These are phyloP conservation scores for Bombyx mandarina DNA, from an alignment of 1,140 invertebrate genomes.

Conservation along the genomic window DNA sequence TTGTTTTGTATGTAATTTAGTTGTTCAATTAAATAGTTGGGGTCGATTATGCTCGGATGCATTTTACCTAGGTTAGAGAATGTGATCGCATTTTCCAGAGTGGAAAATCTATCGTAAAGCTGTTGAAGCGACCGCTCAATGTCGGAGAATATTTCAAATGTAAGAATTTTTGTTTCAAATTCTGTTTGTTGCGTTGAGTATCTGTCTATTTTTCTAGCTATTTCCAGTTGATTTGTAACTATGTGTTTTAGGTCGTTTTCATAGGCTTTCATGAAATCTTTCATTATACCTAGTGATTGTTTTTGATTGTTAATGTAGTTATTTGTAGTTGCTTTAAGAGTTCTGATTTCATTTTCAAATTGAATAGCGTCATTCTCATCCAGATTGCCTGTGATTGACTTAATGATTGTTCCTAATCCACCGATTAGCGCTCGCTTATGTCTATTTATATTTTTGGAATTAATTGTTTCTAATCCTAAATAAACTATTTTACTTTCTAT, in stretches of 20 bases:
- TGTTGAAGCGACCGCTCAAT: slow-evolving; percentile 14
- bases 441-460: slow-evolving; percentile 8
- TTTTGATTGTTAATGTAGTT: slow-evolving; percentile 7
- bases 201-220: slow-evolving; percentile 7
- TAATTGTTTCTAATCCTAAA: slow-evolving; percentile 15
- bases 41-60: slow-evolving; percentile 17
- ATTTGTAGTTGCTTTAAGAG: slow-evolving; percentile 7
- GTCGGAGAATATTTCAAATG: slow-evolving; percentile 10
- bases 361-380: slow-evolving; percentile 7
- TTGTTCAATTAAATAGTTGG: slow-evolving; percentile 14
- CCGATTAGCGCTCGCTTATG: slow-evolving; percentile 6
- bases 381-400: slow-evolving; percentile 9
- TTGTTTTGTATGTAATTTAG: slow-evolving; percentile 12
- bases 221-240: slow-evolving; percentile 4
- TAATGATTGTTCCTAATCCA: slow-evolving; percentile 6
- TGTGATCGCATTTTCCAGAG: slow-evolving; percentile 20
- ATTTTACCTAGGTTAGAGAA: slow-evolving; percentile 15
- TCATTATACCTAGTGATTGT: slow-evolving; percentile 11
- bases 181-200: slow-evolving; percentile 2
- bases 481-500: slow-evolving; percentile 23
- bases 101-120: slow-evolving; percentile 14
- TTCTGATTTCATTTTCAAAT: slow-evolving; percentile 12
- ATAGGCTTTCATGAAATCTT: slow-evolving; percentile 14
- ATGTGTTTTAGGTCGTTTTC: slow-evolving; percentile 7
- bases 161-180: slow-evolving; percentile 5